These are phyloP conservation scores for Neomonachus schauinslandi DNA, from an alignment of 2,113 vertebrate genomes.

Conservation along the genomic window DNA sequence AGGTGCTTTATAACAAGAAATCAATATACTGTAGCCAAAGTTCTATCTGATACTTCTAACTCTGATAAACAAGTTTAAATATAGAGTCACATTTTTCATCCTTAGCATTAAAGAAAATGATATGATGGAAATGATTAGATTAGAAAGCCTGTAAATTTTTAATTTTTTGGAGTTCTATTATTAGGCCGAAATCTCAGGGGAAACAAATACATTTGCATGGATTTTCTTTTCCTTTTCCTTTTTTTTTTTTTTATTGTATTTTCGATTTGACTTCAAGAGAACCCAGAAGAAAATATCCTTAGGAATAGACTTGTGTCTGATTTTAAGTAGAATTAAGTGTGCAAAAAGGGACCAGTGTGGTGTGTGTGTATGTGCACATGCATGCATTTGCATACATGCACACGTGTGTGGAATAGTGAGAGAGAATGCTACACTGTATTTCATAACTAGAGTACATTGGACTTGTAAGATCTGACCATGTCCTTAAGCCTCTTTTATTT, in stretches of 20 bases:
- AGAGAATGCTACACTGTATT: not conserved
- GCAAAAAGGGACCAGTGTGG: not conserved
- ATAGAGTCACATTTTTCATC: not conserved
- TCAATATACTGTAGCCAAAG: not conserved
- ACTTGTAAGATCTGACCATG: not conserved
- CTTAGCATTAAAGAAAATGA: not conserved
- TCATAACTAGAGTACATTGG: not conserved
- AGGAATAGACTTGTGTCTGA: not conserved
- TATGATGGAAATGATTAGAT: not conserved
- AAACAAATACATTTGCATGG: not conserved
- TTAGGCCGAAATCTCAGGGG: not conserved
- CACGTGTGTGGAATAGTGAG: not conserved
- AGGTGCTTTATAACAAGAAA: not conserved
- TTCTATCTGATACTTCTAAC: not conserved
- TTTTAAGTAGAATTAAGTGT: not conserved
- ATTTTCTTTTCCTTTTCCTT: not conserved
- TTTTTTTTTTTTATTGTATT: not conserved
- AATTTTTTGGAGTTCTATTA: not conserved
- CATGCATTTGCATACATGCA: rapidly evolving
- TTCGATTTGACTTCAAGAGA: not conserved
- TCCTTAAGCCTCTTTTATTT: not conserved
- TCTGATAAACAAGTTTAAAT: not conserved
- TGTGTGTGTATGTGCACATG: not conserved
- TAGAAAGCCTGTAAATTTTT: not conserved
- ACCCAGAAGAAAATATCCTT: not conserved